Base-by-base conservation (phyloP, 2,797 vertebrate genomes). In the Megalops cyprinoides region DNA sequence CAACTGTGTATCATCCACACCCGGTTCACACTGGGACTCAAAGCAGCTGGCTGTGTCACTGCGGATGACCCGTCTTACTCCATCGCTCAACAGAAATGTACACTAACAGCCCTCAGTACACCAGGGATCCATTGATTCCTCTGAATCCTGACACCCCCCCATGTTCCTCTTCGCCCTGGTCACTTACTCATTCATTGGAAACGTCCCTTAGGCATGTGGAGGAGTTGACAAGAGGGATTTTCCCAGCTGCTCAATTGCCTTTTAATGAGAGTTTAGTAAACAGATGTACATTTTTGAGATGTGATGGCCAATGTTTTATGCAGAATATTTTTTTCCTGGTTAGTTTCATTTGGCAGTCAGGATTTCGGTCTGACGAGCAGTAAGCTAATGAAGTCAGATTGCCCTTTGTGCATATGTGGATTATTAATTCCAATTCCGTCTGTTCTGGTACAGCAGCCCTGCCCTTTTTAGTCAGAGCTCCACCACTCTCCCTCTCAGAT, bases 11-110 rank as follows among this genome's bases (percentile, higher is more conserved):
- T n/a, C n/a, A n/a, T n/a, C n/a, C n/a, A n/a, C n/a, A n/a, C n/a
- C n/a, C n/a, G n/a, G n/a, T n/a, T n/a, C n/a, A n/a, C n/a, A n/a
- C n/a, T n/a, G n/a, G n/a, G n/a, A n/a, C n/a, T 28, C 8, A 62
- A 9, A 31, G 58, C 58, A n/a, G 28, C 28, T 28, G 58, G n/a
- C 62, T 5, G 4, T 20, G 31, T 18, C 18, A 37, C 42, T 44
- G 71, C 20, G 20, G 18, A 23, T n/a, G 3, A 7, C 23, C 71
- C 0, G 39, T 48, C 25, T 67, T 34, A 67, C 39, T 67, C 12
- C 37, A 39, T 67, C 62, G 67, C 62, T 67, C 62, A 67, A 18
- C 34, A 67, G 34, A 67, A 67, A 67, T 39, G 62, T 37, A 39
- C 62, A 39, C 25, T 15, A 28, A 14, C 34, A 14, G 0, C 31